Base-by-base conservation (phyloP, 2,888 invertebrate genomes). In the Choristoneura rosaceana region DNA sequence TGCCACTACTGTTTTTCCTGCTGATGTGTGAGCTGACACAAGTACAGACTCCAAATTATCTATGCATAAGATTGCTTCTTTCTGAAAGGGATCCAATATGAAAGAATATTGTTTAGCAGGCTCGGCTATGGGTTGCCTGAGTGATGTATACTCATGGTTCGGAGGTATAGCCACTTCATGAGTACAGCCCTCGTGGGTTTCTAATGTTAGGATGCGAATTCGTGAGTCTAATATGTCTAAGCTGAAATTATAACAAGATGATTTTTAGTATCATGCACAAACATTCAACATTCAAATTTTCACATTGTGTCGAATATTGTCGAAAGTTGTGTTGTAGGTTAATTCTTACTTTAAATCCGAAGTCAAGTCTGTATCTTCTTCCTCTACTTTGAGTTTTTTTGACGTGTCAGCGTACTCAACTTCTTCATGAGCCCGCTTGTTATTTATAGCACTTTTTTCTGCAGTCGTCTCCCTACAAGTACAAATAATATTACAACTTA, bases 1-100 rank as follows among this genome's bases (percentile, higher is more conserved):
- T 4, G 99, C 99, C 8, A 99, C 99, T 3, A 99, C 99, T 70
- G 99, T 99, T 95, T 99, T 99, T 67, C 99, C 99, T 61, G 99
- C 99, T 4, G 99, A 99, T 0, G 99, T 99, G 87, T 99, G 99
- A 8, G 99, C 99, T 2, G 99, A 99, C 0, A 99, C 99, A 59
- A 99, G 95, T 5, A 99, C 99, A 10, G 99, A 99, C 86, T 99
- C 99, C 84, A 98, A 97, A 89, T 99, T 99, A 86, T 99, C 99
- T 80, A 99, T 97, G 87, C 99, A 99, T 66, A 97, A 90, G 76
- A 99, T 97, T 0, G 99, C 99, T 90, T 99, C 98, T 82, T 98
- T 98, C 88, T 99, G 99, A 90, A 99, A 99, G 0, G 99, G 97
- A 96, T 99, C 99, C 74, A 99, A 94, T 70, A 97, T 96, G 84